Conservation (phyloP, 2,888 invertebrate genomes). For the Empis stercorea region DNA sequence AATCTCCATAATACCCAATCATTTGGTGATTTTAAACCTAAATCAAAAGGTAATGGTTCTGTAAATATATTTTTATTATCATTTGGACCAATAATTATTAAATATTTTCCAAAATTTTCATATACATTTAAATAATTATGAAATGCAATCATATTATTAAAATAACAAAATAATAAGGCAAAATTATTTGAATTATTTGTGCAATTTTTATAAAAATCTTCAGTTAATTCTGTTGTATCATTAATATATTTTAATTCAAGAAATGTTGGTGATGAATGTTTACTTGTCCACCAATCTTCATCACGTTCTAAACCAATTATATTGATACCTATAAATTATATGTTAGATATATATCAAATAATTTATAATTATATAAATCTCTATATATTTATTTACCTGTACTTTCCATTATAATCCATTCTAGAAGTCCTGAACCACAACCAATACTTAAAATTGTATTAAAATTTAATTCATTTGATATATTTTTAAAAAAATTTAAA, state of each 20-base stretch:
- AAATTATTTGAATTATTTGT: slow-evolving; percentile 15
- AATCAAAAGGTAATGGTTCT: background rate
- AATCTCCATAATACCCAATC: background rate
- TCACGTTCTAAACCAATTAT: slow-evolving; percentile 66
- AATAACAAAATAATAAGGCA: slow-evolving; percentile 68
- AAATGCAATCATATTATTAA: slow-evolving; percentile 60
- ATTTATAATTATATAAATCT: background rate
- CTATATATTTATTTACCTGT: slow-evolving; percentile 41
- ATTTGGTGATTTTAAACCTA: background rate
- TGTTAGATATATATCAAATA: background rate
- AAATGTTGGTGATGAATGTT: slow-evolving; percentile 59
- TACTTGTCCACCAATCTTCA: slow-evolving; percentile 65
- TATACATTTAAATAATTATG: slow-evolving; percentile 50
- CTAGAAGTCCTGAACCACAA: slow-evolving; percentile 69
- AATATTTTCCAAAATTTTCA: slow-evolving; percentile 40
- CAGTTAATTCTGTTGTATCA: slow-evolving; percentile 20
- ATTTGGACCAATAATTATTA: slow-evolving; percentile 64
- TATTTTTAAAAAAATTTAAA: slow-evolving; percentile 43
- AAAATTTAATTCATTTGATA: slow-evolving; percentile 37
- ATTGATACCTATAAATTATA: slow-evolving; percentile 40
- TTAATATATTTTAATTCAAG: slow-evolving; percentile 48
- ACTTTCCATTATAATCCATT: slow-evolving; percentile 59
- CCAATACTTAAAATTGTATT: slow-evolving; percentile 53
- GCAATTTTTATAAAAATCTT: slow-evolving; percentile 36
- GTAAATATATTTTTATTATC: background rate